Percentiles rank a stretch among this genome's conserved stretches.
These are phyloP conservation scores for Leptinotarsa tumamoca DNA, from an alignment of 2,888 invertebrate genomes.

Conservation along the genomic window DNA sequence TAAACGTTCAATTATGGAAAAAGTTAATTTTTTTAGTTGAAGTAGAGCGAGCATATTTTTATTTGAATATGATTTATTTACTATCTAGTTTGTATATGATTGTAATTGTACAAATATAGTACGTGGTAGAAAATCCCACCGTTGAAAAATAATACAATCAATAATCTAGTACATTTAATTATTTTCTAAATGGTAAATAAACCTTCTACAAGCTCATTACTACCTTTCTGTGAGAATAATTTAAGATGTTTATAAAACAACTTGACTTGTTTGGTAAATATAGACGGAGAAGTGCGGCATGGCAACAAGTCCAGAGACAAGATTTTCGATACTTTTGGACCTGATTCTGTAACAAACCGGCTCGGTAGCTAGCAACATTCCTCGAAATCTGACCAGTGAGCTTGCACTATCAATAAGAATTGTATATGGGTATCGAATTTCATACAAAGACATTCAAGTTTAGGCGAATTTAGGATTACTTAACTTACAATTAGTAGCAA, in stretches of 20 bases:
- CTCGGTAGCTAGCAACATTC: constrained; percentile 46
- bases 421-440: constrained; percentile 33
- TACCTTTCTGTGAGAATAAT: constrained; percentile 24
- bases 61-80: no score
- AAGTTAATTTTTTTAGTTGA: no score
- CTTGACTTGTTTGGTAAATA: constrained; percentile 43
- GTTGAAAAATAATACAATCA: no score
- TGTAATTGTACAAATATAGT: no score
- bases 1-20: no score
- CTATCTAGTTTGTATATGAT: no score
- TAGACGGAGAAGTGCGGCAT: constrained; percentile 49
- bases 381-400: constrained; percentile 29
- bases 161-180: background rate
- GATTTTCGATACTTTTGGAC: constrained; percentile 61
- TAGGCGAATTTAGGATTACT: background rate
- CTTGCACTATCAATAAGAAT: constrained; percentile 32
- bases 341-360: constrained; percentile 55
- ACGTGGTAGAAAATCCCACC: no score
- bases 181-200: constrained; percentile 13
- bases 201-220: constrained; percentile 21
- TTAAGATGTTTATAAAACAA: constrained; percentile 53
- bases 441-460: constrained; percentile 25
- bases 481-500: background rate
- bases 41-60: no score
- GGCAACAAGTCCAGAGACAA: constrained; percentile 59